phyloP scores from a whole-genome alignment of 2,888 invertebrate genomes.

The Stegana nigrithorax region DNA sequence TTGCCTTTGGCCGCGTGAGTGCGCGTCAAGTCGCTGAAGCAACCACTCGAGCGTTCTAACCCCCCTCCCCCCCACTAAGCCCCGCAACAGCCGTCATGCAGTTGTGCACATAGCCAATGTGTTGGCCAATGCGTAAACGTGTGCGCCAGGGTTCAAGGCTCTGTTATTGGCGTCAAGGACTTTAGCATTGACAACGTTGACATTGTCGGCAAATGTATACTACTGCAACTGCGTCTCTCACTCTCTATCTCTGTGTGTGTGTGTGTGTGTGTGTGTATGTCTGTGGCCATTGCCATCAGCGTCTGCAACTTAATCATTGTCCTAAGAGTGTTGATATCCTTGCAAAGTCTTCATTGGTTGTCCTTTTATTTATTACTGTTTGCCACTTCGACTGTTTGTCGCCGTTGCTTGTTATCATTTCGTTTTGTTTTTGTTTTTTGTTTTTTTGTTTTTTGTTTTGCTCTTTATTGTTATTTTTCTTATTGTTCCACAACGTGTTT shows the following conservation, averaged over 20 bases:
- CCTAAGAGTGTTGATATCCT: slow-evolving; percentile 54
- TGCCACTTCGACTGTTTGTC: neutral
- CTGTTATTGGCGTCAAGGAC: too few species aligned
- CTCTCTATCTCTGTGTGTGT: neutral
- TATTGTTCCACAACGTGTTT: neutral
- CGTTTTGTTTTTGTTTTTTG: neutral
- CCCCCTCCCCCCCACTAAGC: too few species aligned
- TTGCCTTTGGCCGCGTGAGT: slow-evolving; percentile 31
- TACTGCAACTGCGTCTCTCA: too few species aligned
- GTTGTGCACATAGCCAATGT: too few species aligned
- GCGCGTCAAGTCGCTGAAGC: slow-evolving; percentile 22
- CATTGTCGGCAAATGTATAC: too few species aligned
- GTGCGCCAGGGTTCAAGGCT: slow-evolving; percentile 25
- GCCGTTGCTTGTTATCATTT: neutral
- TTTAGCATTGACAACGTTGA: too few species aligned
- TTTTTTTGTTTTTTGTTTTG: too few species aligned
- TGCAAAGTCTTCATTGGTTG: neutral
- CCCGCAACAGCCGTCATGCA: too few species aligned
- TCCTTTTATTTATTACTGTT: slow-evolving; percentile 1
- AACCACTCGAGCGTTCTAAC: slow-evolving; percentile 13
- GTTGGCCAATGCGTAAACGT: too few species aligned
- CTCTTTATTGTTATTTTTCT: neutral
- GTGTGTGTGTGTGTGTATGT: slow-evolving; percentile 34
- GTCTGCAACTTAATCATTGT: slow-evolving; percentile 30
- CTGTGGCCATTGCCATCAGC: too few species aligned